Evolutionary conservation across 2,888 invertebrate species (phyloP), one percentile per base, ranked within the genome.

Genomic region (Mythimna vitellina): DNA sequence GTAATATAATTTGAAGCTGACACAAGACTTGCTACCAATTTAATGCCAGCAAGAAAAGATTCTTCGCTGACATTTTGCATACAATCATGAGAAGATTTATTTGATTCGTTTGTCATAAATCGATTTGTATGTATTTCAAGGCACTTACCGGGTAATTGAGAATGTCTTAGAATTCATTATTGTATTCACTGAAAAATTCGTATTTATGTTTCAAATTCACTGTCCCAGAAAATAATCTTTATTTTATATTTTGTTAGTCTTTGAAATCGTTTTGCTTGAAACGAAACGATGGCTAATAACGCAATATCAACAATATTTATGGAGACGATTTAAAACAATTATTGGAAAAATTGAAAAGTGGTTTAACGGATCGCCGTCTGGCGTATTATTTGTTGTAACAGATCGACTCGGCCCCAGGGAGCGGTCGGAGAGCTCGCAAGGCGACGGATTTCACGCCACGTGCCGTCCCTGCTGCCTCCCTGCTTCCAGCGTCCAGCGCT

Each of bases 371-470:
- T 86, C 80, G 83, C 78, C 80, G 81, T 74, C 84, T 81, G 75
- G 80, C 77, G 84, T 85, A 85, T 86, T 88, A 88, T 87, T 84
- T 86, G 87, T 85, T 82, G 88, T 83, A 85, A 86, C 86, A 87
- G 84, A 86, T 85, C 84, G 86, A 81, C 68, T 82, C 70, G 79
- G 80, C 86, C 87, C 87, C 67, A 65, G 81, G 87, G 89, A 85
- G 70, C 72, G 74, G 71, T 87, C 79, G 75, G 75, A 71, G 70
- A 76, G 74, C 74, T 67, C 64, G 67, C 77, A 62, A 80, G 81
- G 78, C 84, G 82, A 71, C 64, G 80, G 78, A 82, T 83, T 83
- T 83, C 80, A 84, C 82, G 78, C 82, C 69, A 67, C 66, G 68
- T 65, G 66, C 74, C 70, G 65, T 70, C 65, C 61, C 62, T 57